Base-by-base conservation (phyloP, 2,113 vertebrate species). In the Oncorhynchus nerka region DNA sequence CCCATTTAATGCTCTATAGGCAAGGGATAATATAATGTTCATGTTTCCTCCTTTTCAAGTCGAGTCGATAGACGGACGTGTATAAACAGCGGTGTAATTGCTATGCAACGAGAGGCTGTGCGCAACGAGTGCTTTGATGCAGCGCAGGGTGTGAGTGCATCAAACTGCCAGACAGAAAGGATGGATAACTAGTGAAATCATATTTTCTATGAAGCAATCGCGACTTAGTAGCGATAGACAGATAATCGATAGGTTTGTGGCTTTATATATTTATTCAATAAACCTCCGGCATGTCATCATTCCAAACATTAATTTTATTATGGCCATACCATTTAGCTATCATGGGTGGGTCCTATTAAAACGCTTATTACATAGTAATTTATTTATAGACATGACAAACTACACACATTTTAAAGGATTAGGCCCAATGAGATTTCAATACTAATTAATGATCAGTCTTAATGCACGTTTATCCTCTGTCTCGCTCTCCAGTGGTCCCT, bases 71-170 rank as follows among this genome's bases (percentile, higher is more conserved):
- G 59, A 1, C 59, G n/a, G 7, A 22, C 73, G 48, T 16, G 73
- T 84, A 11, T 59, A 71, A 67, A 81, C 80, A 77, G 84, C 82
- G 82, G 75, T 45, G 39, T 45, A 61, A 76, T 68, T 82, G 76
- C 78, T 55, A 39, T 71, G 77, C 69, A 26, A 13, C 64, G 69
- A 8, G 61, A n/a, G 30, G 48, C 45, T 39, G 19, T 4, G 70
- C 77, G 55, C 78, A 71, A 55, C 74, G 75, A 77, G 73, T 71
- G 78, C 70, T 86, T 87, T 88, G 87, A 79, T 77, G 89, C 89
- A 89, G 86, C 86, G 80, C 77, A 84, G 80, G 39, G 78, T 62
- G 77, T 61, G 77, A 70, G 65, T 20, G 16, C 24, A 67, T 32
- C 22, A 15, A 32, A 32, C 12, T 8, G n/a, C 20, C n/a, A n/a